These are phyloP conservation scores for Onchidella celtica DNA, from an alignment of 2,888 invertebrate genomes.

Conservation along the genomic window DNA sequence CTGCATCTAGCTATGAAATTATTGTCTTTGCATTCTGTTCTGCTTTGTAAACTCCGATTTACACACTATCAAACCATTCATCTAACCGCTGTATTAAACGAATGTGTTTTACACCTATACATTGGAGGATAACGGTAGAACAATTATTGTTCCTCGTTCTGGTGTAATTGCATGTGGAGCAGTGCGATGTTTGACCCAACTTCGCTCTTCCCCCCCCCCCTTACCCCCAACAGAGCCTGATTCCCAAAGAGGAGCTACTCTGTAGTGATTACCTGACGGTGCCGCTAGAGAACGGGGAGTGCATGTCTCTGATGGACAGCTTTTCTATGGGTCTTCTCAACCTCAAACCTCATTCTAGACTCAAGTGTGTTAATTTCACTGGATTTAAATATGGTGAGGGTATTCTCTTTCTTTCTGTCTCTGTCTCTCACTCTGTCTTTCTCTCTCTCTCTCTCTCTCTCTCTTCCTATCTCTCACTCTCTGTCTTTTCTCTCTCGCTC, in stretches of 20 bases:
- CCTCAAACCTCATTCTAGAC: constrained; percentile 62
- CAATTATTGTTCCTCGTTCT: too few relatives aligned
- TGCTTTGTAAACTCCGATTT: too few relatives aligned
- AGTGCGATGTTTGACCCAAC: too few relatives aligned
- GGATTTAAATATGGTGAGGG: constrained; percentile 72
- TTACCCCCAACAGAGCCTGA: constrained; percentile 54
- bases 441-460: too few relatives aligned
- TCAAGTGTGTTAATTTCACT: constrained; percentile 68
- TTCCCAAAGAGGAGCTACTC: constrained; percentile 69
- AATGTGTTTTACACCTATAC: not conserved
- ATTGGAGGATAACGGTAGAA: too few relatives aligned
- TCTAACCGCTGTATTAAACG: too few relatives aligned
- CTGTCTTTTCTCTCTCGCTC: too few relatives aligned
- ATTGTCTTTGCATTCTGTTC: too few relatives aligned
- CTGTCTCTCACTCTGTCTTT: not conserved
- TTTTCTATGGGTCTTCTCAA: constrained; percentile 72
- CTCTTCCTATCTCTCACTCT: too few relatives aligned
- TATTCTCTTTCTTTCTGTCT: not conserved
- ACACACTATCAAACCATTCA: too few relatives aligned
- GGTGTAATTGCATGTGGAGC: too few relatives aligned
- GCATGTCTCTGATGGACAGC: constrained; percentile 67
- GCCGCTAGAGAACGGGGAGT: constrained; percentile 65
- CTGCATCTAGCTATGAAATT: too few relatives aligned
- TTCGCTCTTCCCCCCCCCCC: not conserved
- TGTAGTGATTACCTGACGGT: constrained; percentile 67